Conservation (phyloP, 2,113 vertebrate species). For the Rhagologus leucostigma region DNA sequence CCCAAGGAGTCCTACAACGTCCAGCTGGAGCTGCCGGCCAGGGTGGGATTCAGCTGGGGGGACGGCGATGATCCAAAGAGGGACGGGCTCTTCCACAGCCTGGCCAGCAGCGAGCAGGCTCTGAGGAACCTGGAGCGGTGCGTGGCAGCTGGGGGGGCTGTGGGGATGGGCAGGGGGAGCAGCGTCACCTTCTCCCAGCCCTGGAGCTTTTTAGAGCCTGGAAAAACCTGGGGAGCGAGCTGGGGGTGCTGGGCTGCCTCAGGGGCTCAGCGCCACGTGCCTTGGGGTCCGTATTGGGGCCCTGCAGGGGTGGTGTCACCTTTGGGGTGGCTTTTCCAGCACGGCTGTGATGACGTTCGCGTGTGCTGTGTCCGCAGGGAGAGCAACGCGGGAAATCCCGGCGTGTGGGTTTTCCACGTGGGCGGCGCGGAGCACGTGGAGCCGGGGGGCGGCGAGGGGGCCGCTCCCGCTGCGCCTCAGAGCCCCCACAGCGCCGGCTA, state of each 20-base stretch:
- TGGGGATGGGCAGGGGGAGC: neutral
- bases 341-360: accelerated
- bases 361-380: slow-evolving; percentile 67
- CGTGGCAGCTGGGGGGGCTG: neutral
- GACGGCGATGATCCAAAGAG: slow-evolving; percentile 73
- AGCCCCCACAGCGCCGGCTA: neutral
- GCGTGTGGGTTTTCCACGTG: slow-evolving; percentile 91
- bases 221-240: neutral
- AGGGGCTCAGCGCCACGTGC: accelerated
- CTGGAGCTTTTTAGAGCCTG: neutral
- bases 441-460: slow-evolving; percentile 54
- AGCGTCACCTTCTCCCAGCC: neutral
- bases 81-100: slow-evolving; percentile 82
- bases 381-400: slow-evolving; percentile 83
- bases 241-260: accelerated
- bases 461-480: accelerated
- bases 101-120: slow-evolving; percentile 81
- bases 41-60: slow-evolving; percentile 92
- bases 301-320: neutral
- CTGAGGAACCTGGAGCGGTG: slow-evolving; percentile 88
- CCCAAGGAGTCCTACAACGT: slow-evolving; percentile 92
- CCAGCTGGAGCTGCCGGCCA: slow-evolving; percentile 87
- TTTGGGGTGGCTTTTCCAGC: neutral
- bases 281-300: accelerated
- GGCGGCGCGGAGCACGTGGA: slow-evolving; percentile 79